Percentiles rank a stretch among this genome's conserved stretches.
Conservation (phyloP, 2,113 vertebrate genomes). For the Dromiciops gliroides region DNA sequence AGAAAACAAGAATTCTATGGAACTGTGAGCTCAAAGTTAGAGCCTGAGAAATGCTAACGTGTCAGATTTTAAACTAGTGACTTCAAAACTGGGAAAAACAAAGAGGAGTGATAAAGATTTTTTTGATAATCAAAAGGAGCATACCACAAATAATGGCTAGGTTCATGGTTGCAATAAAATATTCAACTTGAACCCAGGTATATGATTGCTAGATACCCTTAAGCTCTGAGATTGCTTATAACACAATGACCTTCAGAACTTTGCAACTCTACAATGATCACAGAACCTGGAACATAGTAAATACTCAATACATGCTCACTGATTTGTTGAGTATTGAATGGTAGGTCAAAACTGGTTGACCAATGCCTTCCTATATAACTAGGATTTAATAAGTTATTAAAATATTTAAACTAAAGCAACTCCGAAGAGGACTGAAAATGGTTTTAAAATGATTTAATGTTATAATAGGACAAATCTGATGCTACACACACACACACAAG, state of each 20-base stretch:
- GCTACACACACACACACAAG: not conserved
- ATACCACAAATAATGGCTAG: slow-evolving; percentile 47
- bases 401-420: slow-evolving; percentile 6
- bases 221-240: not conserved
- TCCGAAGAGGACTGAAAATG: not conserved
- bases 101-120: not conserved
- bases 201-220: slow-evolving; percentile 15
- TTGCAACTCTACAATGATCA: not conserved
- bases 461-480: not conserved
- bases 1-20: not conserved
- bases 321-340: slow-evolving; percentile 24
- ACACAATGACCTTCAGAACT: not conserved
- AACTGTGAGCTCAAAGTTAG: slow-evolving; percentile 18
- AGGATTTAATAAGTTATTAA: not conserved
- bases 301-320: not conserved
- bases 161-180: slow-evolving; percentile 5
- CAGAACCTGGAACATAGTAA: not conserved
- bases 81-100: not conserved
- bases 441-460: slow-evolving; percentile 10
- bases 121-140: not conserved
- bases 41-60: slow-evolving; percentile 12
- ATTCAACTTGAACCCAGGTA: slow-evolving; percentile 33
- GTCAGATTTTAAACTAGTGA: not conserved
- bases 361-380: slow-evolving; percentile 12
- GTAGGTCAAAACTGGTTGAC: slow-evolving; percentile 19